Evolutionary conservation across 2,888 invertebrate species (phyloP).

Genomic region (Melipona beecheii): DNA sequence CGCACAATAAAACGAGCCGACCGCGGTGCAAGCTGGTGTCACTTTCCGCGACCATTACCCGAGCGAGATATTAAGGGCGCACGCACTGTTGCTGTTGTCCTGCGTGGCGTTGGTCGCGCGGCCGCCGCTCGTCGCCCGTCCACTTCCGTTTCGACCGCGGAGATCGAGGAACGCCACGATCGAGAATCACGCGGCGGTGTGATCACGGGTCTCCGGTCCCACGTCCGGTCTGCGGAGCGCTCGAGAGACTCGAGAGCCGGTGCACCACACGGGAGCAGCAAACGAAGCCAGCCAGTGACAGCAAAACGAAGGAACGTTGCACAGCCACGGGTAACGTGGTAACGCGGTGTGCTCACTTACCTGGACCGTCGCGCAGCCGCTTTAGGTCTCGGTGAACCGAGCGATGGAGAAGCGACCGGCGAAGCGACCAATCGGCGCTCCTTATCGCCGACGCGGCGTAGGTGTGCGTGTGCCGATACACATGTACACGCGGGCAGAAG

Average conservation of each 20-base stretch:
- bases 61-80: conserved; percentile 36
- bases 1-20: conserved; percentile 40
- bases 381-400: conserved; percentile 43
- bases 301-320: conserved; percentile 26
- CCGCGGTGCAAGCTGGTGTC: conserved; percentile 47
- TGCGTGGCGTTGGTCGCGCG: conserved; percentile 3
- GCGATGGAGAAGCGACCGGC: conserved; percentile 50
- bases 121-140: background rate
- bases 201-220: background rate
- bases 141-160: conserved; percentile 55
- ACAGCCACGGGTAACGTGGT: conserved; percentile 46
- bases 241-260: conserved; percentile 45
- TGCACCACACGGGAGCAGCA: background rate
- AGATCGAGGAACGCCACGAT: conserved; percentile 28
- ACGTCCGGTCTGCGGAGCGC: conserved; percentile 34
- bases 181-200: conserved; percentile 27
- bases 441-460: conserved; percentile 34
- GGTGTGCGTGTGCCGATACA: background rate
- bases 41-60: conserved; percentile 48
- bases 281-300: conserved; percentile 44
- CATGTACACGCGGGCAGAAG: background rate
- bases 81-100: background rate
- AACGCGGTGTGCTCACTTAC: conserved; percentile 36
- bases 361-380: conserved; percentile 49
- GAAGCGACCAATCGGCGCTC: conserved; percentile 47